phyloP scores from a whole-genome alignment of 2,888 invertebrate species.

The Vesta saturnalis region DNA sequence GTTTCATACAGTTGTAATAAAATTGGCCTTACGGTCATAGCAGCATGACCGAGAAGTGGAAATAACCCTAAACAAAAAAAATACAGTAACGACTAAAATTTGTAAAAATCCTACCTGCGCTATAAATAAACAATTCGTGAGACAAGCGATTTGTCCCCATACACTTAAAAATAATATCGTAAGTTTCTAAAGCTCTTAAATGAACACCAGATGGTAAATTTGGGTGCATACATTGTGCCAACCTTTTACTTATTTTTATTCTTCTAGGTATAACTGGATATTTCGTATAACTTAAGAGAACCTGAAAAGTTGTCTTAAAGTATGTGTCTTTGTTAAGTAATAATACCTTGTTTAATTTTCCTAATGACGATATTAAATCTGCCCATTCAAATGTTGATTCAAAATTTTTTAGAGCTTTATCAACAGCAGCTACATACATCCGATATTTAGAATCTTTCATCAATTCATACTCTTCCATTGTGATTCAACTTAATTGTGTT shows the following conservation, averaged over 20 bases:
- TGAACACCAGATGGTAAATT: conserved; percentile 92
- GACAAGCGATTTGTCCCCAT: conserved; percentile 84
- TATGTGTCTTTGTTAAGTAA: neutral
- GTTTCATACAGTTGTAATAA: conserved; percentile 86
- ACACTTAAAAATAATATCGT: conserved; percentile 89
- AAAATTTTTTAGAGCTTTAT: conserved; percentile 89
- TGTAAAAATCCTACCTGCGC: conserved; percentile 66
- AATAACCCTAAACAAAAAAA: conserved; percentile 73
- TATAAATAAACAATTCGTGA: conserved; percentile 85
- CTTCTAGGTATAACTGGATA: conserved; percentile 87
- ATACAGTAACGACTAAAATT: neutral
- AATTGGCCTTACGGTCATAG: conserved; percentile 87
- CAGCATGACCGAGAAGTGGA: conserved; percentile 88
- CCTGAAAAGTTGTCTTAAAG: conserved; percentile 63
- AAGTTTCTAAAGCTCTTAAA: conserved; percentile 89
- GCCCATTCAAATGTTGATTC: conserved; percentile 97
- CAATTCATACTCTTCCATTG: conserved; percentile 81
- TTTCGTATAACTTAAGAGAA: conserved; percentile 80
- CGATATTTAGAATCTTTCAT: conserved; percentile 86
- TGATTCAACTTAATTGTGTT: conserved; percentile 63
- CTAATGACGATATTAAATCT: conserved; percentile 89
- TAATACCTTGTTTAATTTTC: conserved; percentile 86
- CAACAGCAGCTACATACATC: conserved; percentile 81
- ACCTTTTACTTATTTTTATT: conserved; percentile 87
- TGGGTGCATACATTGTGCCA: conserved; percentile 95